Evolutionary conservation across 2,888 invertebrate genomes (phyloP).

Genomic region (Acanthosepion lycidas): DNA sequence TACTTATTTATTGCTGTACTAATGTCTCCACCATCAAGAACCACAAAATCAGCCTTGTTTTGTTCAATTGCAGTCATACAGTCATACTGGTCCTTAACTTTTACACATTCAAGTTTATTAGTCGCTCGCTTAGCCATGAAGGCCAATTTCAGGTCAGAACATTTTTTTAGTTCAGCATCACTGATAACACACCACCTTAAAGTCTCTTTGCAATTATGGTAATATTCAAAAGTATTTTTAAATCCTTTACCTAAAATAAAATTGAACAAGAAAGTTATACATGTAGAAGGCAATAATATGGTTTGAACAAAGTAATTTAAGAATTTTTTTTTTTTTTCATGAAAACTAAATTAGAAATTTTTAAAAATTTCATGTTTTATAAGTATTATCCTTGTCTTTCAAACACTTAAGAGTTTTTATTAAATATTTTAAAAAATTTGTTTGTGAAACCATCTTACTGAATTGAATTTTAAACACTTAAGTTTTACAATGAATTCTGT

Average conservation of each 20-base stretch:
- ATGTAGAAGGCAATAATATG: not conserved
- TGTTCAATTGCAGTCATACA: constrained; percentile 65
- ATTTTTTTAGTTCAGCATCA: constrained; percentile 89
- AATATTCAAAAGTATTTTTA: constrained; percentile 52
- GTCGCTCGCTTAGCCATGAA: constrained; percentile 73
- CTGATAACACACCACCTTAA: constrained; percentile 92
- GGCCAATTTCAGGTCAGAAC: constrained; percentile 77
- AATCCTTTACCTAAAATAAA: constrained; percentile 56
- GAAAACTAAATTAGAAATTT: no score
- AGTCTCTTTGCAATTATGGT: constrained; percentile 83
- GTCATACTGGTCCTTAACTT: constrained; percentile 77
- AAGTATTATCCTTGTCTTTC: no score
- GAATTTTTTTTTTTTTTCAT: no score
- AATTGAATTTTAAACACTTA: no score
- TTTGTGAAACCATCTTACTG: no score
- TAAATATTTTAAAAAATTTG: no score
- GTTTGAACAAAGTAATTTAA: no score
- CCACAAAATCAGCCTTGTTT: constrained; percentile 67
- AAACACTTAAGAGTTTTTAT: no score
- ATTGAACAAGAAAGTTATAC: not conserved
- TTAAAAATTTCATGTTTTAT: no score
- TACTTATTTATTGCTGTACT: not conserved
- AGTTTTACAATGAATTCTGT: no score
- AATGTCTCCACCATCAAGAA: constrained; percentile 68
- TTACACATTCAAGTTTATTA: constrained; percentile 84